Evolutionary conservation across 2,797 vertebrate species (phyloP).

Genomic region (Malurus splendens): DNA sequence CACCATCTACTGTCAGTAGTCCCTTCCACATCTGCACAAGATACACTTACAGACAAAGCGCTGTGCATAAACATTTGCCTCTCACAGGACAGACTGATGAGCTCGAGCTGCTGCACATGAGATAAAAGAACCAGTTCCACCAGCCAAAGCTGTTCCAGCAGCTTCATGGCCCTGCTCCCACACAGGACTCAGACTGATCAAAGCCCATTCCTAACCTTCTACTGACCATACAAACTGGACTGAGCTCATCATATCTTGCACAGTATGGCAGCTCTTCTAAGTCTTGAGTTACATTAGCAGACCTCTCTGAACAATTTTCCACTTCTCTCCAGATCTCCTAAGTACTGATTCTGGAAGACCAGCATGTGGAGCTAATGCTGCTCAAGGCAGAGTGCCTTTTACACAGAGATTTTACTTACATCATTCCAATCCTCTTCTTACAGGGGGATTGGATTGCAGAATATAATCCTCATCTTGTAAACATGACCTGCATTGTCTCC

Average conservation of each 20-base stretch:
- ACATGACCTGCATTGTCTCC: background rate
- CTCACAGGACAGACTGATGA: background rate
- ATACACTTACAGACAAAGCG: background rate
- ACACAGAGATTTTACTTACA: background rate
- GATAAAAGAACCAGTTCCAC: conserved; percentile 1
- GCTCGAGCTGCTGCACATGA: background rate
- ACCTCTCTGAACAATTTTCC: background rate
- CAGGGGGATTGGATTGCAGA: background rate
- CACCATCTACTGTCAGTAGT: conserved; percentile 51
- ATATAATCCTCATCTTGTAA: background rate
- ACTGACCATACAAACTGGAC: background rate
- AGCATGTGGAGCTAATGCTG: background rate
- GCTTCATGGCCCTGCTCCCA: background rate
- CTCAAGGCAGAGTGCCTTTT: background rate
- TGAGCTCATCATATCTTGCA: background rate
- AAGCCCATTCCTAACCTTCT: background rate
- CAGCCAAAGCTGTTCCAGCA: background rate
- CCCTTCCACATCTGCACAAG: conserved; percentile 19
- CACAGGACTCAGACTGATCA: background rate
- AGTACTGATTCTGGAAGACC: background rate
- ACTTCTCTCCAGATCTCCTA: background rate
- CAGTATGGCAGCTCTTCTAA: background rate
- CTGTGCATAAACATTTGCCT: background rate
- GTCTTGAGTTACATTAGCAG: background rate
- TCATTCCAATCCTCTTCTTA: background rate